Evolutionary conservation across 2,888 invertebrate genomes (phyloP), one percentile per base, ranked within the genome.

Genomic region (Hyposoter didymator): DNA sequence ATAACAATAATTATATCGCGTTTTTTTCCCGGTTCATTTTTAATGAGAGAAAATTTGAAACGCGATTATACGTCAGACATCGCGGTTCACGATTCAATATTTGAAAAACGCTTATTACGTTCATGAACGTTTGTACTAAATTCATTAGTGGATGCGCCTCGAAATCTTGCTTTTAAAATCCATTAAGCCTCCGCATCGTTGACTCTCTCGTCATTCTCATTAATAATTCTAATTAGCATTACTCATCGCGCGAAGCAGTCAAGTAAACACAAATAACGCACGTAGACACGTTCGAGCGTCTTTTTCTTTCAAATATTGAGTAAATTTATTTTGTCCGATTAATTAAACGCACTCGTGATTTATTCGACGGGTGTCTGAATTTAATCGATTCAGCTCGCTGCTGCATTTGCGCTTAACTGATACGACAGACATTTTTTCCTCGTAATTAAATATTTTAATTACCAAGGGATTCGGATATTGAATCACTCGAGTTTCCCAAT

Each of bases 221-320:
- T 79, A 82, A 82, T 85, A 85, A 85, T 76, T 85, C 59, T 85
- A 79, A 85, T 82, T 82, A 85, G 69, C 79, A 72, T 67, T 64
- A 73, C 79, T 75, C 79, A 67, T 82, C 79, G 79, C 73, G 35
- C 78, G 79, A 22, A 72, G 79, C 78, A 66, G 59, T 49, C 75
- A 45, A 59, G 47, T 19, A 32, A 28, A 35, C 45, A 43, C 69
- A 76, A 72, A 64, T 28, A 45, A 67, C 52, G 22, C n/a, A 19
- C 67, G 47, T 52, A 28, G 28, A 19, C 35, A 17, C 19, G 35
- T 43, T 69, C 19, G 22, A 19, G 17, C 69, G 14, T 3, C 22
- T 32, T 72, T 19, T 82, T n/a, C n/a, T n/a, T 67, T 49, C 17
- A 55, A 72, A 75, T 72, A 76, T 79, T 75, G 82, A 72, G 85